Evolutionary conservation across 2,113 vertebrate species (phyloP).

Genomic region (Malurus alboscapulatus): DNA sequence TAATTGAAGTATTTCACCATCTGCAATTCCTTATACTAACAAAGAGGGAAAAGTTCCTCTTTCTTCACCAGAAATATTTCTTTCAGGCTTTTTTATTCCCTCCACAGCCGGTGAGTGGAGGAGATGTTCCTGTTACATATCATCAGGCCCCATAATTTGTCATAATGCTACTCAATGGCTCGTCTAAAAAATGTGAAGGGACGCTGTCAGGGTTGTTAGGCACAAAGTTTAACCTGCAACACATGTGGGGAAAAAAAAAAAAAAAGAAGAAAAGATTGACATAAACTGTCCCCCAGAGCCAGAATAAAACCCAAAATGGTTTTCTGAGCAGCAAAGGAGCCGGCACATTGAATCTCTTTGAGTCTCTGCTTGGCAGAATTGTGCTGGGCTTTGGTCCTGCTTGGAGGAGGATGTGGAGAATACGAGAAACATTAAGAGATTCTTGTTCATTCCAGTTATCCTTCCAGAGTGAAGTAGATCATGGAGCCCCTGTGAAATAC

Average conservation of each 20-base stretch:
- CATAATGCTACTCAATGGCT: constrained; percentile 43
- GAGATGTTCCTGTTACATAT: constrained; percentile 34
- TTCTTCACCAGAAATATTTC: neutral
- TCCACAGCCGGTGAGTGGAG: neutral
- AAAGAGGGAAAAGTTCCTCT: neutral
- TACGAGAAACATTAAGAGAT: neutral
- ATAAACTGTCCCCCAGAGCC: constrained; percentile 29
- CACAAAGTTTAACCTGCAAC: constrained; percentile 15
- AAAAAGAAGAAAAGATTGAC: constrained; percentile 11
- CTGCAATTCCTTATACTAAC: constrained; percentile 8
- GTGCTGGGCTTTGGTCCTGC: constrained; percentile 1
- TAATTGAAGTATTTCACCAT: constrained; percentile 15
- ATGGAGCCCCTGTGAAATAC: neutral
- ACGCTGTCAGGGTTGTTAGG: neutral
- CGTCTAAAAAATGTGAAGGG: neutral
- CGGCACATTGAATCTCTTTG: neutral
- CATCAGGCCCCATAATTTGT: constrained; percentile 46
- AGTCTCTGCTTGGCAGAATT: constrained; percentile 1
- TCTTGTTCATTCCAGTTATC: neutral
- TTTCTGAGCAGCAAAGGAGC: neutral
- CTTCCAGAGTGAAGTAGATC: neutral
- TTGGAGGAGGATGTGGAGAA: neutral
- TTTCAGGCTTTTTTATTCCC: constrained; percentile 40
- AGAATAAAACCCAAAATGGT: constrained; percentile 7
- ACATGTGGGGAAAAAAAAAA: neutral